These are phyloP conservation scores for Sitophilus oryzae DNA, from an alignment of 1,140 invertebrate genomes.

Conservation along the genomic window DNA sequence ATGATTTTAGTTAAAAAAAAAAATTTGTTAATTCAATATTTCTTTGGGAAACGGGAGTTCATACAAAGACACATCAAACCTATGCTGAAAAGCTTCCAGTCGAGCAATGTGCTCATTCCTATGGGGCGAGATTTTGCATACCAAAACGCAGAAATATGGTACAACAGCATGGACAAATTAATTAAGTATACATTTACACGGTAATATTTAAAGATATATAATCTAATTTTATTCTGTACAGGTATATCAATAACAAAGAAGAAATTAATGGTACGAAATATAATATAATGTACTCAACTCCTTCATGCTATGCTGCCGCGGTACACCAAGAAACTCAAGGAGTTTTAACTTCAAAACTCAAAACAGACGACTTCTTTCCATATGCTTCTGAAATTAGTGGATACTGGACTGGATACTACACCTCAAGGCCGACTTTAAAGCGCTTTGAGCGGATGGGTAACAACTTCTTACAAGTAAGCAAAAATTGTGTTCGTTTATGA, in stretches of 20 bases:
- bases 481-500: too few relatives aligned
- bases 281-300: slow-evolving; percentile 72
- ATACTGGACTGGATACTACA: slow-evolving; percentile 83
- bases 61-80: slow-evolving; percentile 26
- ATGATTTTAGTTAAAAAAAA: slow-evolving; percentile 13
- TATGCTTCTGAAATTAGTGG: slow-evolving; percentile 64
- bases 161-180: slow-evolving; percentile 65
- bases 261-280: slow-evolving; percentile 54
- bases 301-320: slow-evolving; percentile 67
- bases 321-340: slow-evolving; percentile 46
- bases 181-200: slow-evolving; percentile 52
- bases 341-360: slow-evolving; percentile 43
- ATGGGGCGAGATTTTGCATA: slow-evolving; percentile 44
- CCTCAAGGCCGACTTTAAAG: slow-evolving; percentile 65
- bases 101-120: slow-evolving; percentile 35
- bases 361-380: slow-evolving; percentile 68
- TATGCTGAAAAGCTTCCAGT: slow-evolving; percentile 36
- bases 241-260: slow-evolving; percentile 50
- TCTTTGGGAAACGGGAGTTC: slow-evolving; percentile 48
- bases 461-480: slow-evolving; percentile 58
- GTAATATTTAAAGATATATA: background rate
- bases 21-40: background rate
- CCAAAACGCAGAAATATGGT: slow-evolving; percentile 56
- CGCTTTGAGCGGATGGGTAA: slow-evolving; percentile 56
- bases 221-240: slow-evolving; percentile 33